phyloP scores from a whole-genome alignment of 2,113 vertebrate species.

The Aegithalos caudatus region DNA sequence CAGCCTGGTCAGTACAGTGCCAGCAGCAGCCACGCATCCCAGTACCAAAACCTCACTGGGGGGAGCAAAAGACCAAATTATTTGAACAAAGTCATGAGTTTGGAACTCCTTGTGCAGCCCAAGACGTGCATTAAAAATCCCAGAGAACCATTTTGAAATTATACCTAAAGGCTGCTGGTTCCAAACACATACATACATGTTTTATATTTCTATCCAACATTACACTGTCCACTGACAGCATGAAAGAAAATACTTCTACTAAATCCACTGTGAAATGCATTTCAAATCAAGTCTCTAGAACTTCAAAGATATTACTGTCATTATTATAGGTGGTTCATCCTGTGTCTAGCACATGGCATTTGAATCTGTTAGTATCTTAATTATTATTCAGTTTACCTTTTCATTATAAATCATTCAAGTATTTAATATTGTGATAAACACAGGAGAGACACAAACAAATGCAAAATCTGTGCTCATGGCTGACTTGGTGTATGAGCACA shows the following conservation, averaged over 20 bases:
- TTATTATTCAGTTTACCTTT: background rate
- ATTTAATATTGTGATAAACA: background rate
- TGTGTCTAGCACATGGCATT: background rate
- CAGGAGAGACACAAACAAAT: background rate
- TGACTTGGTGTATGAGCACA: background rate
- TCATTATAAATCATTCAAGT: background rate
- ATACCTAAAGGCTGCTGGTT: background rate
- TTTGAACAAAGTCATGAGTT: background rate
- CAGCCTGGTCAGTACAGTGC: background rate
- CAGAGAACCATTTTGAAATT: background rate
- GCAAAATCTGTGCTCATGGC: background rate
- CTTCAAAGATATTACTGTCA: background rate
- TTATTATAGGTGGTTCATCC: background rate
- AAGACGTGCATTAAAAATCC: fast-evolving
- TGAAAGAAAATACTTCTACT: background rate
- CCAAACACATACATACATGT: background rate
- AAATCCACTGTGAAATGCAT: background rate
- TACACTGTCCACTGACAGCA: background rate
- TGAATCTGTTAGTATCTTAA: background rate
- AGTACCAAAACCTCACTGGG: background rate
- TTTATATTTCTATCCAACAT: background rate
- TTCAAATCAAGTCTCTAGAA: background rate
- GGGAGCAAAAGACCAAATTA: background rate
- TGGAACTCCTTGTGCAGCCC: background rate
- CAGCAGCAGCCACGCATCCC: background rate